A percentile compares a stretch with the other conserved stretches of the same genome.
These are phyloP conservation scores for Melanophora roralis DNA, from an alignment of 2,888 invertebrate genomes.

Conservation along the genomic window DNA sequence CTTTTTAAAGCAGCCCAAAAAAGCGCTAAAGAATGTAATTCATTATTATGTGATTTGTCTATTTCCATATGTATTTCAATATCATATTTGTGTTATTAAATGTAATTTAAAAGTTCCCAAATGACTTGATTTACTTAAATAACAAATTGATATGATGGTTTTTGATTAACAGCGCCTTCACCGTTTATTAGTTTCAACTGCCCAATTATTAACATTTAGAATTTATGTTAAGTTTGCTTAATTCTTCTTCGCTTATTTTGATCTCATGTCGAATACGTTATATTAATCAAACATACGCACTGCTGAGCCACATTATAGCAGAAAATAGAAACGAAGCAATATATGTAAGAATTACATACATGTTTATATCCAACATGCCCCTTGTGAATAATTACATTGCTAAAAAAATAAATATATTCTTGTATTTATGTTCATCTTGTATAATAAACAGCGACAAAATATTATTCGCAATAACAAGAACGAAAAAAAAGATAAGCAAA, in stretches of 20 bases:
- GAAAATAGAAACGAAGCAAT: background rate
- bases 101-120: no score
- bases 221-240: background rate
- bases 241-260: background rate
- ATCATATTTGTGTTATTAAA: no score
- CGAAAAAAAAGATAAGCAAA: conserved; percentile 60
- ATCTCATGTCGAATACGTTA: background rate
- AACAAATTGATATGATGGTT: background rate
- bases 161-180: background rate
- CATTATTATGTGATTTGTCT: no score
- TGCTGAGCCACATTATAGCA: background rate
- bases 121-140: background rate
- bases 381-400: conserved; percentile 72
- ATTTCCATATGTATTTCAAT: no score
- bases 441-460: conserved; percentile 69
- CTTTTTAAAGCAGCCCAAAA: no score
- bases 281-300: background rate
- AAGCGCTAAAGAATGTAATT: no score
- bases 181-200: background rate
- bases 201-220: background rate
- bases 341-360: no score
- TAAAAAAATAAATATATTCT: conserved; percentile 65
- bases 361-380: conserved; percentile 63
- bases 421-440: conserved; percentile 51
- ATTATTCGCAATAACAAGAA: conserved; percentile 37